Percentiles rank a stretch among this genome's conserved stretches.
Conservation (phyloP, 2,797 vertebrate species). For the Tenualosa ilisha region DNA sequence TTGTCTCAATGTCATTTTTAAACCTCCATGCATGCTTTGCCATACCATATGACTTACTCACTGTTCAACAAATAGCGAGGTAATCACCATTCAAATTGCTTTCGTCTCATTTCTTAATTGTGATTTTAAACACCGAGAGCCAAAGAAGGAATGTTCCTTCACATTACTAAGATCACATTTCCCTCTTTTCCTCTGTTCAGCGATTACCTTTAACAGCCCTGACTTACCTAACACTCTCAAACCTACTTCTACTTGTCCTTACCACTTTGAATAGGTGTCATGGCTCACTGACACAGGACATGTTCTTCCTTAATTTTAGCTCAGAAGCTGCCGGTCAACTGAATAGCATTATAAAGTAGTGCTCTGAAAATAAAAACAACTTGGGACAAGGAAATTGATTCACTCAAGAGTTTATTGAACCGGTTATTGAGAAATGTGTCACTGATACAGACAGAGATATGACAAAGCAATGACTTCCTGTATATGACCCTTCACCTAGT, state of each 20-base stretch:
- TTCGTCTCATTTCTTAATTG: background rate
- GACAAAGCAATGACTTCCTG: background rate
- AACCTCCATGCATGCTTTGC: background rate
- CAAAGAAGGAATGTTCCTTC: background rate
- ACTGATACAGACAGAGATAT: background rate
- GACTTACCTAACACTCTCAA: background rate
- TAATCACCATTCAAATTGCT: background rate
- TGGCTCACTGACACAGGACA: too few relatives aligned
- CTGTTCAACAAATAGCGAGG: background rate
- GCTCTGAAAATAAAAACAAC: too few relatives aligned
- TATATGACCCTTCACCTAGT: slow-evolving; percentile 4
- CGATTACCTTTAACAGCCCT: background rate
- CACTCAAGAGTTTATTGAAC: background rate
- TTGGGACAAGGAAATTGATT: background rate
- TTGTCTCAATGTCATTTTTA: background rate
- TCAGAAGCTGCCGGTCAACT: too few relatives aligned
- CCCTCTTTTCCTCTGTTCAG: background rate
- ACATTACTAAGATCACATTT: background rate
- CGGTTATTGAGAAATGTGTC: background rate
- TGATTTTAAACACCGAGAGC: background rate
- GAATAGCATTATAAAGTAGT: too few relatives aligned
- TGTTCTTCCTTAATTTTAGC: background rate
- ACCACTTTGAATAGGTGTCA: background rate
- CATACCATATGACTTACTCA: too few relatives aligned
- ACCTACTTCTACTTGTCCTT: background rate